Evolutionary conservation across 2,113 vertebrate species (phyloP).

Genomic region (Thermophis baileyi): DNA sequence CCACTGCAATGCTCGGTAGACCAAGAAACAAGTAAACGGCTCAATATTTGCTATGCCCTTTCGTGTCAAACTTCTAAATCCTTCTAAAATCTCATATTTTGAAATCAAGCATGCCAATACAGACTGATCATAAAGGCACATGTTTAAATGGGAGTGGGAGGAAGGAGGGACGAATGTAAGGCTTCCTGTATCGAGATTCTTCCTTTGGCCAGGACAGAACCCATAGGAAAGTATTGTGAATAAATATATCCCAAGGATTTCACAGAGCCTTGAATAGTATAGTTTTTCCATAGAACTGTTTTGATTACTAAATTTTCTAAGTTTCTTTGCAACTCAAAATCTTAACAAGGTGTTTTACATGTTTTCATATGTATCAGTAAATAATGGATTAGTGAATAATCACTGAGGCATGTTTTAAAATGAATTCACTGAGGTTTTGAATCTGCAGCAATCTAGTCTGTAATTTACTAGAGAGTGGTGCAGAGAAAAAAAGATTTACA

Average conservation of each 20-base stretch:
- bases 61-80: conserved; percentile 19
- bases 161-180: neutral
- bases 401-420: neutral
- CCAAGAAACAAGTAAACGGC: conserved; percentile 17
- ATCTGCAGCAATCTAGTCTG: neutral
- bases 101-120: conserved; percentile 13
- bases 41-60: conserved; percentile 23
- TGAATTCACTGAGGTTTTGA: neutral
- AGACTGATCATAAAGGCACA: neutral
- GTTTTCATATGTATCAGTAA: neutral
- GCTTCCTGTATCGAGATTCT: neutral
- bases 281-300: no score
- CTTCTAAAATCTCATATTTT: neutral
- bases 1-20: conserved; percentile 7
- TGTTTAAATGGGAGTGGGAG: neutral
- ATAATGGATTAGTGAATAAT: neutral
- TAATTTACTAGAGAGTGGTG: neutral
- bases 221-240: neutral
- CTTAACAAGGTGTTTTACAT: neutral
- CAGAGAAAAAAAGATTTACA: neutral
- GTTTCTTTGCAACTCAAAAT: neutral
- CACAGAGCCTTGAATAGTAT: neutral
- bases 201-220: neutral
- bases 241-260: neutral
- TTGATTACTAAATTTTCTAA: neutral